Percentiles rank a stretch among this genome's conserved stretches.
Conservation (phyloP, 2,113 vertebrate species). For the Spheniscus mendiculus region DNA sequence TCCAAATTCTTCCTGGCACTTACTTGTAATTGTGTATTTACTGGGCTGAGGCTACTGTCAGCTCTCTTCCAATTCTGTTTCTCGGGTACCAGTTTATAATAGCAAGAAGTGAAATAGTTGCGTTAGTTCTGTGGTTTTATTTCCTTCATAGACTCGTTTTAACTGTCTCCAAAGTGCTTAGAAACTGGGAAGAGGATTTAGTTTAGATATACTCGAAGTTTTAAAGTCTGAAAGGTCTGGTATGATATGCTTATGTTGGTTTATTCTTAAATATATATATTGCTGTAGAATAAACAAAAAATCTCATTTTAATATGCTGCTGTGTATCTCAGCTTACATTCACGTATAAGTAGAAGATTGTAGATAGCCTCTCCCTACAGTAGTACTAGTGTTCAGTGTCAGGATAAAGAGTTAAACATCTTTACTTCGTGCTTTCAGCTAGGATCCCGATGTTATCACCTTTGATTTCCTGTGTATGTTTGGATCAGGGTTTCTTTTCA, state of each 20-base stretch:
- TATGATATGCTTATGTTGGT: neutral
- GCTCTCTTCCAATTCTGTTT: neutral
- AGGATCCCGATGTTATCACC: neutral
- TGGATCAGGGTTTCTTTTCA: neutral
- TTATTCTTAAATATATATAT: neutral
- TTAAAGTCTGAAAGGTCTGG: neutral
- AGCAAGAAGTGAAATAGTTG: neutral
- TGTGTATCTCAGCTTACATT: neutral
- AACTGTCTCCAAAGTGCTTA: neutral
- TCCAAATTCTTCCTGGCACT: neutral
- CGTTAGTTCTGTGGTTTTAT: neutral
- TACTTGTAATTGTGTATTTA: neutral
- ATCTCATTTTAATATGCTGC: neutral
- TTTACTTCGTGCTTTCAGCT: neutral
- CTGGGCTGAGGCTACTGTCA: neutral
- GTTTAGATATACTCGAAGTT: neutral
- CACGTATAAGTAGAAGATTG: fast-evolving
- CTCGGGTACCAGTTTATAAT: neutral
- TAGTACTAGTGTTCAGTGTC: neutral
- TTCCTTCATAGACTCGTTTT: neutral
- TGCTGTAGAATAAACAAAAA: neutral
- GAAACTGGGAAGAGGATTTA: neutral
- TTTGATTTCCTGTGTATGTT: neutral
- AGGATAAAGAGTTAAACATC: neutral
- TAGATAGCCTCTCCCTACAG: fast-evolving